phyloP scores from a whole-genome alignment of 2,113 vertebrate species.

The Chionodraco myersi region DNA sequence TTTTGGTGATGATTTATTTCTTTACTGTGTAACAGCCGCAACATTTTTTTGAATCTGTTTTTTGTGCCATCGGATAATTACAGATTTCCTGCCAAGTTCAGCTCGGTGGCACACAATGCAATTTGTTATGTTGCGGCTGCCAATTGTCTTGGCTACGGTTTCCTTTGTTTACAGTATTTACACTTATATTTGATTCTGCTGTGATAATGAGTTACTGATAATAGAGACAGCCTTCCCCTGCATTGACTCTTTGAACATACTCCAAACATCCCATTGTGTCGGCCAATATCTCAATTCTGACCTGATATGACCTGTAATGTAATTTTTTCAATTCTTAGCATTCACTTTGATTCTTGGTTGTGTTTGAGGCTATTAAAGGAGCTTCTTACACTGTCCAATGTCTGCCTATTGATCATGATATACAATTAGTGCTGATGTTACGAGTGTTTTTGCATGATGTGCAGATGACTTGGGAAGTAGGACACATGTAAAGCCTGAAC shows the following conservation, averaged over 20 bases:
- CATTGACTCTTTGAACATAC: neutral
- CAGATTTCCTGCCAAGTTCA: slow-evolving; percentile 32
- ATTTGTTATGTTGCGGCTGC: slow-evolving; percentile 35
- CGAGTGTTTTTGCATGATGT: neutral
- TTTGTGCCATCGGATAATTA: slow-evolving; percentile 13
- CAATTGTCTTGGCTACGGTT: slow-evolving; percentile 50
- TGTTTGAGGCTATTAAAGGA: neutral
- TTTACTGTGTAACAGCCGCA: neutral
- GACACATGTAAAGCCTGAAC: neutral
- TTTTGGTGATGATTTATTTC: neutral
- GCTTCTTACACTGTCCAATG: neutral
- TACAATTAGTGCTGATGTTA: neutral
- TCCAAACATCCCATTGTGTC: neutral
- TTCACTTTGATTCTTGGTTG: neutral
- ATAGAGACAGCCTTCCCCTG: neutral
- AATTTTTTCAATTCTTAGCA: neutral
- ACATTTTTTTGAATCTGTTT: slow-evolving; percentile 3
- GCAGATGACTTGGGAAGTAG: neutral
- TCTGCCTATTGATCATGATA: neutral
- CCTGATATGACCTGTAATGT: neutral
- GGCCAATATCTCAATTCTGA: neutral
- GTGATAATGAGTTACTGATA: slow-evolving; percentile 29
- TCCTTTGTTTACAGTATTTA: slow-evolving; percentile 58
- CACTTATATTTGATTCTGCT: slow-evolving; percentile 25
- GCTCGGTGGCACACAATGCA: neutral